Evolutionary conservation across 2,888 invertebrate genomes (phyloP), one percentile per base, ranked within the genome.

Genomic region (Loripinus fragilis): DNA sequence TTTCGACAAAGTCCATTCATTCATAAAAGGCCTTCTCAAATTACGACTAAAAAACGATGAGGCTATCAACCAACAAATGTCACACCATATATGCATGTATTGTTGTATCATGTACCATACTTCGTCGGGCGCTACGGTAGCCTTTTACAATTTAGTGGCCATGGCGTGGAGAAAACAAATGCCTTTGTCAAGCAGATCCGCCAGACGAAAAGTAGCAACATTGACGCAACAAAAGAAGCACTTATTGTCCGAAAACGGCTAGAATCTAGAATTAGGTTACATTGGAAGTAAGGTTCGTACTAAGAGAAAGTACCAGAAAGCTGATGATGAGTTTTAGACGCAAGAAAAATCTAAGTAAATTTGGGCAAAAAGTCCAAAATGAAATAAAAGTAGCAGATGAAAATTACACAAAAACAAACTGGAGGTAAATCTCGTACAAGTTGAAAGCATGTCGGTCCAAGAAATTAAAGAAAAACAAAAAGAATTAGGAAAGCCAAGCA

Each of bases 101-200:
- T 71, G 15, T 15, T 71, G 5, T 71, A 55, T n/a, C 60, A 71
- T 28, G 71, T 71, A 23, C 60, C 71, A 3, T 60, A 23, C 41
- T 71, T 71, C 17, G 12, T 71, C 12, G 42, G 41, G 8, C 33
- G 23, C 2, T 35, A 71, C 33, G 71, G 71, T 2, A 55, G 60
- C 28, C 23, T 74, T 1, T 8, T 33, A 10, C 35, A 68, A 15
- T 74, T 67, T 28, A 48, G 48, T 28, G 74, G 74, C n/a, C 74
- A 74, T n/a, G 55, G 74, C 3, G 74, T 74, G 2, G 74, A 74
- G 33, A 74, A 74, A 68, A 68, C 68, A 1, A 74, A 74, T 20
- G 74, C 67, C 52, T 20, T 68, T 28, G 15, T 74, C 0, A 73
- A 74, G 33, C 67, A 67, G 17, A 71, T 71, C 10, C 64, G 42